Evolutionary conservation across 2,888 invertebrate species (phyloP), one percentile per base, ranked within the genome.

Genomic region (Dryobotodes eremita): DNA sequence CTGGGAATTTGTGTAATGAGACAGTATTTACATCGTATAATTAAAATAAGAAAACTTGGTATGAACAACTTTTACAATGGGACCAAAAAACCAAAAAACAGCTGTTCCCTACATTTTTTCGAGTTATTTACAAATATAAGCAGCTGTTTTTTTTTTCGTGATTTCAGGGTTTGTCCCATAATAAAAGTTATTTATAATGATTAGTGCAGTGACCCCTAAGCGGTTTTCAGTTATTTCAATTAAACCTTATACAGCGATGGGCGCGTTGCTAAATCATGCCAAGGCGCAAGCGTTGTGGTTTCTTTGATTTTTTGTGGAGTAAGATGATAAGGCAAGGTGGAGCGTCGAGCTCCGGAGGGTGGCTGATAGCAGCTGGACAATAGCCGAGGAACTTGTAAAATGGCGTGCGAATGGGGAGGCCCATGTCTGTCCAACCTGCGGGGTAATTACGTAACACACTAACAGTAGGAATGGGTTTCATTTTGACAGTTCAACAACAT

Each of bases 1-100:
- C 57, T 71, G n/a, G n/a, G 64, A n/a, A 72, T 71, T 69, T 72
- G 68, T 71, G 71, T 46, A n/a, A 53, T 26, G 42, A 79, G n/a
- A 36, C 10, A 1, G 26, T 26, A 48, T 48, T 31, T 70, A 11
- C 17, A 23, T 20, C 20, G 4, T 4, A 4, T 26, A 20, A 68
- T n/a, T n/a, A n/a, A n/a, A n/a, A n/a, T n/a, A n/a, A n/a, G n/a
- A n/a, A n/a, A n/a, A n/a, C n/a, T n/a, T n/a, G n/a, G 10, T 36
- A 64, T 20, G 36, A 64, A 23, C 15, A 15, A n/a, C 17, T 17
- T 42, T 65, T 10, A 17, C 10, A 5, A 10, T n/a, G 2, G 23
- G 15, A n/a, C 7, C 13, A 70, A 42, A 8, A 5, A 11, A 11
- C n/a, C n/a, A 11, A 55, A 23, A 50, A 7, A 53, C 17, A 13